A percentile compares a stretch with the other conserved stretches of the same genome.
phyloP scores from a whole-genome alignment of 2,888 invertebrate genomes.

The Chloromyia formosa region DNA sequence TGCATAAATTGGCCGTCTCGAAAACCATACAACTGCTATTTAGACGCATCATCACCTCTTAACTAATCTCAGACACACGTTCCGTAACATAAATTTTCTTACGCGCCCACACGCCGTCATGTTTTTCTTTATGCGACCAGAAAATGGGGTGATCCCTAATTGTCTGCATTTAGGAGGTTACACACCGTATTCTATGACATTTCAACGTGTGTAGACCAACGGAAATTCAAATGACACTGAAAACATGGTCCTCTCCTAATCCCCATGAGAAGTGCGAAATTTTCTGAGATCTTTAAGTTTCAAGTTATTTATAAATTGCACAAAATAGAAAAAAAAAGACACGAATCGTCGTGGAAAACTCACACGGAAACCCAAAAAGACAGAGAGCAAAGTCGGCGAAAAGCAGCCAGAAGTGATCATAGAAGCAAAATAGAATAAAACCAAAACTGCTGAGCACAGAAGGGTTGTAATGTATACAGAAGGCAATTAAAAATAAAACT shows the following conservation, averaged over 20 bases:
- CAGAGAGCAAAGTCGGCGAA: not conserved
- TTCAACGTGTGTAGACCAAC: constrained; percentile 23
- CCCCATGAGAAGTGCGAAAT: constrained; percentile 18
- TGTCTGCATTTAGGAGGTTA: not conserved
- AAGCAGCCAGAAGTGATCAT: not conserved
- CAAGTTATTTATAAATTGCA: constrained; percentile 19
- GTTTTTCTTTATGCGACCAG: not conserved
- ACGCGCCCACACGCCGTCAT: not conserved
- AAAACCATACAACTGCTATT: too few relatives aligned
- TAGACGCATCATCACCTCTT: too few relatives aligned
- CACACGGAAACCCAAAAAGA: not conserved
- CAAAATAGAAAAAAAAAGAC: constrained; percentile 2
- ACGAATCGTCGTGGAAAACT: not conserved
- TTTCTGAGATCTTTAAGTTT: not conserved
- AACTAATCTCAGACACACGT: not conserved
- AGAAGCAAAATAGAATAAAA: too few relatives aligned
- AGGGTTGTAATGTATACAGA: too few relatives aligned
- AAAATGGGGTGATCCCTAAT: not conserved
- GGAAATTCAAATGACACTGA: constrained; percentile 45
- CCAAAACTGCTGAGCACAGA: too few relatives aligned
- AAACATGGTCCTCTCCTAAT: not conserved
- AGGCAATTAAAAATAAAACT: too few relatives aligned
- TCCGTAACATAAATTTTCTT: not conserved
- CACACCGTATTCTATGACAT: not conserved
- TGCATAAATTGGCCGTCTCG: too few relatives aligned